Percentiles rank a stretch among this genome's conserved stretches.
Evolutionary conservation across 35 echinoderm and acorn worm genomes (phyloP).

Genomic region (Ptychodera flava): DNA sequence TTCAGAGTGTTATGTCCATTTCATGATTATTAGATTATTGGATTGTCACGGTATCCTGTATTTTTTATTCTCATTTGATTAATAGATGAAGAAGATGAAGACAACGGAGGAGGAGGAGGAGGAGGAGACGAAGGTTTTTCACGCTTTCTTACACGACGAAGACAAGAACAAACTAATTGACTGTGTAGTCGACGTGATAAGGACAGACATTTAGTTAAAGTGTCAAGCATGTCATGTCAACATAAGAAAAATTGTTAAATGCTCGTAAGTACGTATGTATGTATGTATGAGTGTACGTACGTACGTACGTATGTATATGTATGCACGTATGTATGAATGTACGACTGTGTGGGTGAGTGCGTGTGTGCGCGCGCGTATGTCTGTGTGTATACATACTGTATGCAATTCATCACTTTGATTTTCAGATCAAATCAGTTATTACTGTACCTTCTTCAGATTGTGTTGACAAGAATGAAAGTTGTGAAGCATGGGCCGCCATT

Average conservation of each 20-base stretch:
- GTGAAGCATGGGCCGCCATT: slow-evolving; percentile 51
- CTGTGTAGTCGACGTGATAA: neutral
- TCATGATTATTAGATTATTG: too few relatives aligned
- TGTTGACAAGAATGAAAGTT: slow-evolving; percentile 55
- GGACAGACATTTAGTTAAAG: neutral
- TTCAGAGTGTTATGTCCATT: too few relatives aligned
- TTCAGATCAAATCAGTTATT: too few relatives aligned
- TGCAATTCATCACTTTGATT: too few relatives aligned
- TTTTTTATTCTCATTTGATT: too few relatives aligned
- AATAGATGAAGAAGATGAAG: too few relatives aligned
- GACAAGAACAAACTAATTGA: neutral
- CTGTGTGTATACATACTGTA: too few relatives aligned
- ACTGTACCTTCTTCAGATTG: slow-evolving; percentile 42
- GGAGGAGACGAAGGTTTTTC: neutral
- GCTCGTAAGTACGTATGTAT: neutral
- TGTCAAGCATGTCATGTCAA: too few relatives aligned
- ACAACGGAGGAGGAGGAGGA: neutral
- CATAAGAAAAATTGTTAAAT: too few relatives aligned
- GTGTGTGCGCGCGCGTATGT: too few relatives aligned
- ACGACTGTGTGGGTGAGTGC: too few relatives aligned
- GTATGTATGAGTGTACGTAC: neutral
- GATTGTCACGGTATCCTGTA: too few relatives aligned
- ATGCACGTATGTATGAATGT: neutral
- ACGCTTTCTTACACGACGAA: neutral
- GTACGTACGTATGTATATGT: neutral